A percentile compares a stretch with the other conserved stretches of the same genome.
These are phyloP conservation scores for Muschampia plurimacula DNA, from an alignment of 2,888 invertebrate species.

Conservation along the genomic window DNA sequence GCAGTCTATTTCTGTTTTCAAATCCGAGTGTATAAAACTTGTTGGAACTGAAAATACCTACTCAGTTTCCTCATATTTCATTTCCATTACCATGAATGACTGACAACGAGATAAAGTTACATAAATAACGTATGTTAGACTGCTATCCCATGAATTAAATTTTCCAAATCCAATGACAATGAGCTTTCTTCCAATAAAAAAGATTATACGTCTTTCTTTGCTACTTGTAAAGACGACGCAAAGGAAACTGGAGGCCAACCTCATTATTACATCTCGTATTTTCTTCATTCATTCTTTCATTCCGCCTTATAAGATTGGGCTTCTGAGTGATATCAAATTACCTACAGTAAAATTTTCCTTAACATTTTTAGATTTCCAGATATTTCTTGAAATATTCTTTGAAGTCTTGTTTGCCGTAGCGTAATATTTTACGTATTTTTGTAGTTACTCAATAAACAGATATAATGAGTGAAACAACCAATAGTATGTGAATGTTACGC, in stretches of 20 bases:
- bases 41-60: constrained; percentile 49
- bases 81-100: constrained; percentile 68
- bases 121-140: constrained; percentile 46
- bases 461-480: too few relatives aligned
- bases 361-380: neutral
- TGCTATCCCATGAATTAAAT: constrained; percentile 67
- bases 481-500: too few relatives aligned
- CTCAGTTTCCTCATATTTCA: constrained; percentile 53
- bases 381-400: neutral
- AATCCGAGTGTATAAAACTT: constrained; percentile 49
- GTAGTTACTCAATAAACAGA: too few relatives aligned
- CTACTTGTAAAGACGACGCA: constrained; percentile 37
- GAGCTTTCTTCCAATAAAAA: constrained; percentile 52
- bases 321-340: constrained; percentile 32
- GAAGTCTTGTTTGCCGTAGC: neutral
- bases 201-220: constrained; percentile 41
- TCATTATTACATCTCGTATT: constrained; percentile 32
- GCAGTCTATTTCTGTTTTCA: constrained; percentile 55
- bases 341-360: constrained; percentile 18
- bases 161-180: constrained; percentile 61
- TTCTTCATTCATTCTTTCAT: constrained; percentile 29
- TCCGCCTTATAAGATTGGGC: constrained; percentile 21
- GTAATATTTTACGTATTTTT: neutral
- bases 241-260: constrained; percentile 33
- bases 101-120: constrained; percentile 61